Evolutionary conservation across 1,140 invertebrate genomes (phyloP).

Genomic region (Drosophila malerkotliana): DNA sequence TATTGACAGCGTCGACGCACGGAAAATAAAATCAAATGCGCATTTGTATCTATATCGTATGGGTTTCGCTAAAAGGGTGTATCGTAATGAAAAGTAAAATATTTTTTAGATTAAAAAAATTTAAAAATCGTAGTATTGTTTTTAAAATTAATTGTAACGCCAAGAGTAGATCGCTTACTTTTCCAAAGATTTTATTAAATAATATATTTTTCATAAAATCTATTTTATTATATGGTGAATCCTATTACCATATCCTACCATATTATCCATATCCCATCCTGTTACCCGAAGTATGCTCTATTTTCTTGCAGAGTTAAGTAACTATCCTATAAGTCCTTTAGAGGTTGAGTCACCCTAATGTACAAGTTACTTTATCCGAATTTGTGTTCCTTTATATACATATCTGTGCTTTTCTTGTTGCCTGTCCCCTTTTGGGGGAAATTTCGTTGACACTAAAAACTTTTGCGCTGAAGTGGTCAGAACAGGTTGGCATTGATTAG

Average conservation of each 20-base stretch:
- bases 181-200: too few species aligned
- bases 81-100: background rate
- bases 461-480: conserved; percentile 77
- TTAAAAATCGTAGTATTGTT: background rate
- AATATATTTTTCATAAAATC: background rate
- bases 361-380: background rate
- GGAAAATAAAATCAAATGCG: conserved; percentile 75
- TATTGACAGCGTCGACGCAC: conserved; percentile 52
- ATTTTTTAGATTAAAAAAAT: background rate
- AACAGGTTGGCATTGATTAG: conserved; percentile 38
- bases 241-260: too few species aligned
- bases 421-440: conserved; percentile 16
- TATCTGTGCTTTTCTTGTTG: conserved; percentile 12
- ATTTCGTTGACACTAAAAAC: conserved; percentile 47
- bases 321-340: background rate
- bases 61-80: conserved; percentile 3
- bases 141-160: too few species aligned
- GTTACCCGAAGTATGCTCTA: background rate
- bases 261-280: too few species aligned
- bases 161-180: too few species aligned
- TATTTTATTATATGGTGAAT: background rate
- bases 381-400: conserved; percentile 9
- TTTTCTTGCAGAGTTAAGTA: background rate
- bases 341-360: background rate
- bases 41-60: conserved; percentile 43